Conservation (phyloP, 2,888 invertebrate species). For the Halictus ligatus region DNA sequence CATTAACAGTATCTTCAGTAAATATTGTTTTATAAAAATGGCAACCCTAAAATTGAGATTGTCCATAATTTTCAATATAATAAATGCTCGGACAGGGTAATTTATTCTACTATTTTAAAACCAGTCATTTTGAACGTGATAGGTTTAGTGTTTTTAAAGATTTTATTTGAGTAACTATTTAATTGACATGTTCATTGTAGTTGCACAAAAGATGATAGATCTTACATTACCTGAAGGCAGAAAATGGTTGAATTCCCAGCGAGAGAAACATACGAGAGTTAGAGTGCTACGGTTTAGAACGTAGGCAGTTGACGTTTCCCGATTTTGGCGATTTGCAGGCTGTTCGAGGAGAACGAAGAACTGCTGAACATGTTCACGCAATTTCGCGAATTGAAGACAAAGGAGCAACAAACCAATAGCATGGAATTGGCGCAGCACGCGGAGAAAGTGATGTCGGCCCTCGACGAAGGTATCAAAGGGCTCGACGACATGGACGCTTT, state of each 20-base stretch:
- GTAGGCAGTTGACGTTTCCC: background rate
- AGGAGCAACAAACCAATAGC: conserved; percentile 92
- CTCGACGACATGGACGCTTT: conserved; percentile 94
- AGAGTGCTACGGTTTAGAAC: background rate
- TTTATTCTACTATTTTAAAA: no score
- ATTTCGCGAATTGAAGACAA: conserved; percentile 91
- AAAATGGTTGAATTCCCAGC: background rate
- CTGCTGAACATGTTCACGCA: conserved; percentile 92
- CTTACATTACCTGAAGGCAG: background rate
- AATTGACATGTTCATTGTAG: no score
- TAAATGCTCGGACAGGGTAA: no score
- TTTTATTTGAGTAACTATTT: no score
- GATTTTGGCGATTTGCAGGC: conserved; percentile 85
- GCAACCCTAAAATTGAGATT: no score
- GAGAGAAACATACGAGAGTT: background rate
- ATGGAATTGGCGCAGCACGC: conserved; percentile 95
- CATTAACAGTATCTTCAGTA: no score
- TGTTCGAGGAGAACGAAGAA: conserved; percentile 94
- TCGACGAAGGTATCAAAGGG: conserved; percentile 95
- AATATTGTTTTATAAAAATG: no score
- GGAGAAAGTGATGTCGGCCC: conserved; percentile 94
- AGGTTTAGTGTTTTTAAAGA: no score
- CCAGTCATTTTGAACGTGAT: no score
- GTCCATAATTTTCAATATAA: no score
- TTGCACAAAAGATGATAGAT: background rate